These are phyloP conservation scores for Pseudobourletiella spinata DNA, from an alignment of 1,140 invertebrate genomes.

Conservation along the genomic window DNA sequence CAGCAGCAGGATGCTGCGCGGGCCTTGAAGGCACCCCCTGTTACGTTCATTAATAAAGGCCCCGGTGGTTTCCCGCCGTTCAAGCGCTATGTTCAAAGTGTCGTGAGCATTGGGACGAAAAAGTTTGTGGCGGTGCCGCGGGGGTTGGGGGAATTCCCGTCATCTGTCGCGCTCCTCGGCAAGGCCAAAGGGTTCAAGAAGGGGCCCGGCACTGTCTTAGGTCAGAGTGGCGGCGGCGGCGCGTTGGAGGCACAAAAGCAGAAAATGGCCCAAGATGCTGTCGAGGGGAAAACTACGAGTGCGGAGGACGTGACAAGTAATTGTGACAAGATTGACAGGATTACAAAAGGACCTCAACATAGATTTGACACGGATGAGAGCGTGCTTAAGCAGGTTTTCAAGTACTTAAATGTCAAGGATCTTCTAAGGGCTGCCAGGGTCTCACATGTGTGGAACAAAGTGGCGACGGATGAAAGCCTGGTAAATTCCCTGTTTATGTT, in stretches of 20 bases:
- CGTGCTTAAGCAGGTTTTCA: not conserved
- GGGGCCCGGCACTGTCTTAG: not conserved
- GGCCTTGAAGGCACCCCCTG: not conserved
- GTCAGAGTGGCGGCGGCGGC: too few species aligned
- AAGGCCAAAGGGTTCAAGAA: not conserved
- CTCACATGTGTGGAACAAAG: not conserved
- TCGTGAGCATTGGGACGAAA: conserved; percentile 25
- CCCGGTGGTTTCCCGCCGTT: not conserved
- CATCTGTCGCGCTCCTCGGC: not conserved
- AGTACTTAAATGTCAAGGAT: conserved; percentile 8
- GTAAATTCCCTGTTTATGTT: not conserved
- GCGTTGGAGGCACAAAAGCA: not conserved
- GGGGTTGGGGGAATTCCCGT: not conserved
- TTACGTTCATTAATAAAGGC: not conserved
- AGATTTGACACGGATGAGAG: not conserved
- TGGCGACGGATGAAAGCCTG: conserved; percentile 1
- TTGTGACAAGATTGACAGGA: too few species aligned
- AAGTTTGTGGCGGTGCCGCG: conserved; percentile 26
- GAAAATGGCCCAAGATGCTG: not conserved
- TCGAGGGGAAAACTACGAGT: not conserved
- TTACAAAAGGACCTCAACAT: not conserved
- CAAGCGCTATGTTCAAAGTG: conserved; percentile 15
- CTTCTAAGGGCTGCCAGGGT: not conserved
- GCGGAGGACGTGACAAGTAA: not conserved
- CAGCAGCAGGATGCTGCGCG: not conserved